Base-by-base conservation (phyloP, 2,888 invertebrate genomes). In the Hydrotaea cyrtoneurina region DNA sequence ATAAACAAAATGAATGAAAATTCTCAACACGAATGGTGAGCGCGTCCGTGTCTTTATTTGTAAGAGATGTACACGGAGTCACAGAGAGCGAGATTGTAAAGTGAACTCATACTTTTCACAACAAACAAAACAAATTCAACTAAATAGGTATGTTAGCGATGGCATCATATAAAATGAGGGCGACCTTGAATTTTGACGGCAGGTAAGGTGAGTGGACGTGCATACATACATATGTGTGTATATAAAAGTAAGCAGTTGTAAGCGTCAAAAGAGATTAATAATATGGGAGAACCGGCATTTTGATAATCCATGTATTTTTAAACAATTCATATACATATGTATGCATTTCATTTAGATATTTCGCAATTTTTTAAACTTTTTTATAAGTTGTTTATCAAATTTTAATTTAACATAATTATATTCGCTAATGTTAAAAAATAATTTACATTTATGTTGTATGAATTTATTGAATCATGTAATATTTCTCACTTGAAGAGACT, bases 171-270 rank as follows among this genome's bases (percentile, higher is more conserved):
- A 17, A 85, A 90, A 90, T 89, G 88, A 89, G 88, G 88, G 83
- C 91, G 91, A 91, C 91, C 91, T 91, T 91, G 91, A 91, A 91
- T 88, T 87, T 87, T 86, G 86, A 86, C 87, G 86, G 31, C 64
- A 80, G 36, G 31, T 71, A 57, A 81, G 76, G 76, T 78, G 71
- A 80, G 73, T 78, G 64, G 53, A 81, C 64, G 66, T 78, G 43
- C 11, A 72, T 39, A 72, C 31, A 26, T 21, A 79, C 11, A 46
- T 43, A 15, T 39, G 8, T 8, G 1, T 39, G 8, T 8, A 39
- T 39, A 66, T 13, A 39, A 43, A 10, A 39, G 13, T 36, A 17
- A 7, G n/a, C 7, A 36, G 31, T 43, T 36, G n/a, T 69, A 21
- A 69, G 21, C 21, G 17, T 13, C 55, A 55, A 55, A 55, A 73